These are phyloP conservation scores for Lepus americanus DNA, from an alignment of 2,113 vertebrate species.

Conservation along the genomic window DNA sequence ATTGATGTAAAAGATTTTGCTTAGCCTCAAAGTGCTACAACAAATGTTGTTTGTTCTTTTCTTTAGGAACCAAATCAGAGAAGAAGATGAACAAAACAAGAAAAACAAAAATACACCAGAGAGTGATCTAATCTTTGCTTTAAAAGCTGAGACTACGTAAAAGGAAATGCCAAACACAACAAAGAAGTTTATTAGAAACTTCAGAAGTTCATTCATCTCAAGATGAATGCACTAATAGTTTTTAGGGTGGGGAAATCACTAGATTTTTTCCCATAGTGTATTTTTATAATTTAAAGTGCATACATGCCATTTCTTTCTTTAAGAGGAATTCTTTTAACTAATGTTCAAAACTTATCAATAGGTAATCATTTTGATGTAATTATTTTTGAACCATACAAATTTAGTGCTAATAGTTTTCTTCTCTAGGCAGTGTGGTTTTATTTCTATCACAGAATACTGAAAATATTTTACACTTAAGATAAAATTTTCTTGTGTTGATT, in stretches of 20 bases:
- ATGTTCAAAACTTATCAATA: neutral
- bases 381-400: neutral
- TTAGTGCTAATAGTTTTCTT: neutral
- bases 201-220: neutral
- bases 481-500: neutral
- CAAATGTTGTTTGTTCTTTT: neutral
- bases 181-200: slow-evolving; percentile 49
- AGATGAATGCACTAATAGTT: neutral
- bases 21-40: neutral
- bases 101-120: neutral
- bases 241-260: neutral
- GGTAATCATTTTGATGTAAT: neutral
- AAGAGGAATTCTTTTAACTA: neutral
- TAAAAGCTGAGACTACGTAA: slow-evolving; percentile 66
- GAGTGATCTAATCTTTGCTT: slow-evolving; percentile 36
- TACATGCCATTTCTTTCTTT: slow-evolving; percentile 28
- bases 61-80: neutral
- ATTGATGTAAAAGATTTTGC: neutral
- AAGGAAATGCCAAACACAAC: slow-evolving; percentile 69
- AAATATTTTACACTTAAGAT: neutral
- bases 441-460: neutral
- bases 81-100: slow-evolving; percentile 40
- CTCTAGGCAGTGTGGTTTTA: neutral
- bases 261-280: neutral
- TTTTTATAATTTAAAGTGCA: slow-evolving; percentile 55